A percentile compares a stretch with the other conserved stretches of the same genome.
These are phyloP conservation scores for Nebria salina DNA, from an alignment of 2,888 invertebrate species.

Conservation along the genomic window DNA sequence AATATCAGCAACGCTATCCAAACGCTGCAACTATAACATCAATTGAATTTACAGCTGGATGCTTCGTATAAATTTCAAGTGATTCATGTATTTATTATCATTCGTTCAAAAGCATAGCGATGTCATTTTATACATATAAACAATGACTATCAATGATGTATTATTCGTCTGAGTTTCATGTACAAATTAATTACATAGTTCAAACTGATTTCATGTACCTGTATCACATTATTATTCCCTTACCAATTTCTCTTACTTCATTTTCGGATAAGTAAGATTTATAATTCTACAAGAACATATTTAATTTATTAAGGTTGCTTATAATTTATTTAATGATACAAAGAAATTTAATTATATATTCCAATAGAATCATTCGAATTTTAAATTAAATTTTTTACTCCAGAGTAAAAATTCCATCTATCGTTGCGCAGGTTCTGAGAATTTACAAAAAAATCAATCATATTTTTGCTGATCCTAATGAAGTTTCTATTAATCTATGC, in stretches of 20 bases:
- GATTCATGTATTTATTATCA: background rate
- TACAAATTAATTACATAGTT: no score
- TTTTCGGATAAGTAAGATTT: no score
- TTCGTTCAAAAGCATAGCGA: background rate
- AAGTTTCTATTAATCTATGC: background rate
- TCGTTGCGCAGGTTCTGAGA: background rate
- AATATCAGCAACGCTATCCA: no score
- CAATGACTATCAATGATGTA: background rate
- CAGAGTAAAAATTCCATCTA: background rate
- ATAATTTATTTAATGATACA: background rate
- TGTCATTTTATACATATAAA: background rate
- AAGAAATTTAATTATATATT: background rate
- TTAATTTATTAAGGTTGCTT: background rate
- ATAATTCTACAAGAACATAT: background rate
- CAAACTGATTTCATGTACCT: no score
- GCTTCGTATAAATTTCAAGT: background rate
- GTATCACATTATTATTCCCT: no score
- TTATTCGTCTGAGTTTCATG: background rate
- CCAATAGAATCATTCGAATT: background rate
- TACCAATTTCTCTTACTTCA: no score
- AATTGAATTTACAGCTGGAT: background rate
- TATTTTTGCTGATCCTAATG: background rate
- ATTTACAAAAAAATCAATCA: background rate
- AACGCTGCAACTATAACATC: background rate
- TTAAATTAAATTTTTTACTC: background rate